Evolutionary conservation across 2,797 vertebrate genomes (phyloP).

Genomic region (Eidolon dupreanum): DNA sequence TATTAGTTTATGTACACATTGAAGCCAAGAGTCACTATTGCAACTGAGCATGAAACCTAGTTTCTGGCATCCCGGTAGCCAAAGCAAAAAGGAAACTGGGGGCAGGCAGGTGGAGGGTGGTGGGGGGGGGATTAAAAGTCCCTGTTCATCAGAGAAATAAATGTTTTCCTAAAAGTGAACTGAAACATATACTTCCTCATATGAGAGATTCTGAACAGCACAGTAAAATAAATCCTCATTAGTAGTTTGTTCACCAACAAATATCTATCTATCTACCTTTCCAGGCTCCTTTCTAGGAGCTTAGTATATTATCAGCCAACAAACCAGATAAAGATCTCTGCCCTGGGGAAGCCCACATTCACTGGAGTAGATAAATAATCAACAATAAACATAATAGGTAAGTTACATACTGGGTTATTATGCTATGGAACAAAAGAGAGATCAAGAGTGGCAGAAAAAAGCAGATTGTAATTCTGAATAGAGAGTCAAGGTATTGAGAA

Average conservation of each 20-base stretch:
- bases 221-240: not conserved
- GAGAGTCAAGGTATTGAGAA: not conserved
- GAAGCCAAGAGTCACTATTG: not conserved
- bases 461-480: not conserved
- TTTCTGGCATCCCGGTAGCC: not conserved
- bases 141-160: not conserved
- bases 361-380: not conserved
- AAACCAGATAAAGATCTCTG: not conserved
- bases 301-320: not conserved
- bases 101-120: no score
- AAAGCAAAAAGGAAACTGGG: slow-evolving; percentile 17
- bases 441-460: not conserved
- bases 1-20: not conserved
- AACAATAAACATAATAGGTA: not conserved
- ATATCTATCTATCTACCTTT: not conserved
- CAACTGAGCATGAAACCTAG: not conserved
- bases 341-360: not conserved
- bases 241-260: not conserved
- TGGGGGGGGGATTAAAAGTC: not conserved
- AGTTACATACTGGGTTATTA: not conserved
- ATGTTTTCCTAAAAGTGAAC: not conserved
- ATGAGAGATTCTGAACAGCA: not conserved
- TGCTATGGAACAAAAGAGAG: not conserved
- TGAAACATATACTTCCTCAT: not conserved
- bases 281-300: not conserved